phyloP scores from a whole-genome alignment of 2,113 vertebrate species.

The Brachypodius melanocephalos region DNA sequence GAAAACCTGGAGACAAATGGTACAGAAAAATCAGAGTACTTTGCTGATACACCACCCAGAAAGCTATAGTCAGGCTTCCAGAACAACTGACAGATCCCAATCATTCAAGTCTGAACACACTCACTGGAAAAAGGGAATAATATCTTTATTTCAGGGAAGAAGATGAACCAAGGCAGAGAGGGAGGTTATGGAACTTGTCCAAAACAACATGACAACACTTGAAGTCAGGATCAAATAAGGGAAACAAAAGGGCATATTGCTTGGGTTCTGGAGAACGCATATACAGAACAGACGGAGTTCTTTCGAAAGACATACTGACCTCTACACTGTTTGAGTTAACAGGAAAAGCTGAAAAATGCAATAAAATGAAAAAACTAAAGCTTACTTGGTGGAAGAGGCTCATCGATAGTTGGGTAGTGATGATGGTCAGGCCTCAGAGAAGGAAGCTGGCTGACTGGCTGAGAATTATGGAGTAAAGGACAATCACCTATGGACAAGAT shows the following conservation, averaged over 20 bases:
- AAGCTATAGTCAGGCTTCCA: background rate
- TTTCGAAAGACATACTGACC: conserved; percentile 69
- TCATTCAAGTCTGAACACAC: background rate
- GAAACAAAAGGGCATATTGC: background rate
- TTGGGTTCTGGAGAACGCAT: background rate
- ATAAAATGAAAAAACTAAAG: conserved; percentile 72
- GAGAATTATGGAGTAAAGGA: conserved; percentile 84
- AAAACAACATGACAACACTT: background rate
- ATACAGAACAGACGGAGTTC: conserved; percentile 11
- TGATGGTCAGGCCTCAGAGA: conserved; percentile 91
- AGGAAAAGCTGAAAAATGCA: conserved; percentile 67
- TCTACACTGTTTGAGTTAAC: conserved; percentile 56
- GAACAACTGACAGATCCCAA: background rate
- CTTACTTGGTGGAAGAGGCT: conserved; percentile 99
- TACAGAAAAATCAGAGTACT: background rate
- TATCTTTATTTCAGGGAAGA: background rate
- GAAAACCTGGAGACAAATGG: background rate
- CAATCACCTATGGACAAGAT: conserved; percentile 83
- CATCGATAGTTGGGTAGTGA: conserved; percentile 95
- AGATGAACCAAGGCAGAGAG: background rate
- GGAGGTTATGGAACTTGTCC: background rate
- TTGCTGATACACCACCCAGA: background rate
- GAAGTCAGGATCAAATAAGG: background rate
- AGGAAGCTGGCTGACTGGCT: conserved; percentile 90
- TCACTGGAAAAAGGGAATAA: background rate